Percentiles rank a stretch among this genome's conserved stretches.
Evolutionary conservation across 2,888 invertebrate genomes (phyloP).

Genomic region (Coelinius sp.): DNA sequence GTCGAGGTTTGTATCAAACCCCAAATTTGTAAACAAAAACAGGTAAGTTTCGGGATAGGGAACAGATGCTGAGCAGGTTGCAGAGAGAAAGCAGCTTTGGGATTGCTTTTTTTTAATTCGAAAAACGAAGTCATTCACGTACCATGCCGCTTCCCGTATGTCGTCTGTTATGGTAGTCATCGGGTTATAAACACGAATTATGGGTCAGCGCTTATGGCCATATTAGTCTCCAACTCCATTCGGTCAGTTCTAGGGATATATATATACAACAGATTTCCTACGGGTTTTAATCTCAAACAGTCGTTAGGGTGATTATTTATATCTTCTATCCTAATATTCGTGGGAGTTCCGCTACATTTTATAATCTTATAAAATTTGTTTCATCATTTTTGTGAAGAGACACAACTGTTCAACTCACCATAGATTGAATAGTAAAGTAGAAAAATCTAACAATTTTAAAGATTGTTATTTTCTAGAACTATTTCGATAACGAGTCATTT

Average conservation of each 20-base stretch:
- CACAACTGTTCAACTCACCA: background rate
- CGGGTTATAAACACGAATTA: constrained; percentile 46
- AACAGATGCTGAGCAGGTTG: constrained; percentile 27
- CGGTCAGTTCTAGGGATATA: constrained; percentile 2
- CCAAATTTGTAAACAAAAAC: constrained; percentile 18
- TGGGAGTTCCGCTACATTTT: constrained; percentile 1
- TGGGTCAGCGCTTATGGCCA: constrained; percentile 38
- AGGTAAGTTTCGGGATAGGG: constrained; percentile 1
- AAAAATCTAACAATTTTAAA: background rate
- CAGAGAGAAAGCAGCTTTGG: background rate
- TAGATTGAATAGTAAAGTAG: background rate
- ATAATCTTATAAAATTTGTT: background rate
- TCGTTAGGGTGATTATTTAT: constrained; percentile 22
- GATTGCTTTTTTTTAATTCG: background rate
- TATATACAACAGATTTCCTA: constrained; percentile 13
- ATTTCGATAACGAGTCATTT: too few relatives aligned
- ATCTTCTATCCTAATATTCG: constrained; percentile 8
- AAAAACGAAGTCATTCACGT: constrained; percentile 7
- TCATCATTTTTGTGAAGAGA: background rate
- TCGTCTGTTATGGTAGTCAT: constrained; percentile 38
- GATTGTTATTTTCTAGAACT: too few relatives aligned
- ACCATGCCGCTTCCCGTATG: constrained; percentile 44
- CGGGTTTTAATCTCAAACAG: constrained; percentile 23
- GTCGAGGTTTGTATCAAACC: background rate
- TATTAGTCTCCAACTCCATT: constrained; percentile 6